Evolutionary conservation across 2,113 vertebrate species (phyloP).

Genomic region (Heliornis fulica): DNA sequence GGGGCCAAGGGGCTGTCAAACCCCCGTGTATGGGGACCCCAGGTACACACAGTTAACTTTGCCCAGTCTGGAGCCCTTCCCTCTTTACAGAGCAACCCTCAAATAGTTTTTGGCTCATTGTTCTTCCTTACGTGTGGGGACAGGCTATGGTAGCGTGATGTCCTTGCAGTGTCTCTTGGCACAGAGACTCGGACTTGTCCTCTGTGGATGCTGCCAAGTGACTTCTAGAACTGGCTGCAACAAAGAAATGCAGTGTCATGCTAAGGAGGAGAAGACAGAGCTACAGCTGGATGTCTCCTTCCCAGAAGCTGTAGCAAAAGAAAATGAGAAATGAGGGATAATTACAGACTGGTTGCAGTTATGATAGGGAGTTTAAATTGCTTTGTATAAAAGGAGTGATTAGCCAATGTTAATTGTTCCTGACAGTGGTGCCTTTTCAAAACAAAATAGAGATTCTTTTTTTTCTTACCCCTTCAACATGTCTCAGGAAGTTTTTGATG

Average conservation of each 20-base stretch:
- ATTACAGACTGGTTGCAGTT: not conserved
- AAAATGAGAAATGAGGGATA: not conserved
- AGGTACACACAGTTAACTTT: not conserved
- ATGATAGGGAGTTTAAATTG: not conserved
- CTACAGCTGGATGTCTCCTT: not conserved
- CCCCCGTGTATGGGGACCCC: not conserved
- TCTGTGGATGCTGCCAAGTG: not conserved
- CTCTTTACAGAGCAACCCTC: not conserved
- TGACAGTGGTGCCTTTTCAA: not conserved
- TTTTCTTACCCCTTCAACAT: not conserved
- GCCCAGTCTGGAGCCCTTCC: not conserved
- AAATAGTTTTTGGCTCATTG: not conserved
- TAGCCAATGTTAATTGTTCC: not conserved
- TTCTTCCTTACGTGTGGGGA: not conserved
- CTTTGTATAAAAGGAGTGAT: not conserved
- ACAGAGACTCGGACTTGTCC: not conserved
- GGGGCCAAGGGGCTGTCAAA: not conserved
- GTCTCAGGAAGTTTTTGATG: not conserved
- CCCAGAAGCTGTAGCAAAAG: not conserved
- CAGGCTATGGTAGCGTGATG: fast-evolving
- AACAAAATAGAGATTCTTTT: not conserved
- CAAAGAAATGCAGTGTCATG: not conserved
- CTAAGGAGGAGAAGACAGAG: not conserved
- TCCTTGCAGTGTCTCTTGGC: not conserved
- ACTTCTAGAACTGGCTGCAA: not conserved